Percentiles rank a stretch among this genome's conserved stretches.
phyloP scores from a whole-genome alignment of 2,797 vertebrate species.

The Sebastes umbrosus region DNA sequence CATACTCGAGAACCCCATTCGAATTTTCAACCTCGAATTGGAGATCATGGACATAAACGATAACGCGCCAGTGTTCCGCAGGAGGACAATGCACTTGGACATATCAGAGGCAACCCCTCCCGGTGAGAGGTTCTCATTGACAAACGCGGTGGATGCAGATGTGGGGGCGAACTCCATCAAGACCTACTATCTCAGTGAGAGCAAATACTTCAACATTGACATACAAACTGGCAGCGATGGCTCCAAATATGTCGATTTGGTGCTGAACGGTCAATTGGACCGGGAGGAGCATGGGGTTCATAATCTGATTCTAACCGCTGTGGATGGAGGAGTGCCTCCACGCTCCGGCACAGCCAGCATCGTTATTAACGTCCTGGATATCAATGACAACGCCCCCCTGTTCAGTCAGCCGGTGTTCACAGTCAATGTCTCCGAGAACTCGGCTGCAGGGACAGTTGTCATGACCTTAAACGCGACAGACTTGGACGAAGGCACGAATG shows the following conservation, averaged over 20 bases:
- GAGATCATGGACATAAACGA: conserved; percentile 87
- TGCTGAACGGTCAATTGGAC: conserved; percentile 82
- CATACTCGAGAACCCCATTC: conserved; percentile 80
- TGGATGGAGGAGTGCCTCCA: conserved; percentile 82
- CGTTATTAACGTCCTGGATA: conserved; percentile 84
- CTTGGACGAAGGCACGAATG: conserved; percentile 80
- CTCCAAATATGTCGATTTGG: conserved; percentile 84
- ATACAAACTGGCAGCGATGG: conserved; percentile 84
- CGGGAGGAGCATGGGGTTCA: conserved; percentile 80
- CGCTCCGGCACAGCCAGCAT: conserved; percentile 84
- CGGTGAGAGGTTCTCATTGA: conserved; percentile 86
- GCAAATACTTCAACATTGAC: conserved; percentile 82
- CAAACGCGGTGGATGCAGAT: conserved; percentile 87
- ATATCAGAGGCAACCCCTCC: conserved; percentile 83
- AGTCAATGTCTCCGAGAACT: conserved; percentile 79
- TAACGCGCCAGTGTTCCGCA: conserved; percentile 85
- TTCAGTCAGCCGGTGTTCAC: conserved; percentile 79
- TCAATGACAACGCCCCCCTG: conserved; percentile 85
- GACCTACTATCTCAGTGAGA: conserved; percentile 86
- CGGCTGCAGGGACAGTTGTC: conserved; percentile 73
- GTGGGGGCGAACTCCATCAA: conserved; percentile 85
- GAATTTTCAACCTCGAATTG: conserved; percentile 84
- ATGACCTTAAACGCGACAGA: conserved; percentile 84
- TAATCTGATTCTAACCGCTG: conserved; percentile 82
- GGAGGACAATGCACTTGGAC: conserved; percentile 83